A percentile compares a stretch with the other conserved stretches of the same genome.
These are phyloP conservation scores for Patiria pectinifera DNA, from an alignment of 53 echinoderm and acorn worm species.

Conservation along the genomic window DNA sequence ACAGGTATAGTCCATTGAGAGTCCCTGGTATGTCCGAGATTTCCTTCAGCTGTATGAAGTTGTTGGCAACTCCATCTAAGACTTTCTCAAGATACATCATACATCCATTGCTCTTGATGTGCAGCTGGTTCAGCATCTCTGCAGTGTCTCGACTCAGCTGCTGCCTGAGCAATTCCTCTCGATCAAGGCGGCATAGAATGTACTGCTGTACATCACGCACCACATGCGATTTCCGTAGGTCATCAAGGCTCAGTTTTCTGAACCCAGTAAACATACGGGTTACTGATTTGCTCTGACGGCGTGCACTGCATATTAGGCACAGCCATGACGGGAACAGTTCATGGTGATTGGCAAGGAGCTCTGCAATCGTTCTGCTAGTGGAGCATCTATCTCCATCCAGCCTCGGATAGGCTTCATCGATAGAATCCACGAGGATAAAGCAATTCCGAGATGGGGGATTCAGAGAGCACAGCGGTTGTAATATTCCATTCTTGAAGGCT, in stretches of 20 bases:
- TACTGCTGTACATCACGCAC: constrained; percentile 99
- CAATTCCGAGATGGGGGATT: constrained; percentile 93
- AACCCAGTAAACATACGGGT: constrained; percentile 99
- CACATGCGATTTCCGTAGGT: constrained; percentile 95
- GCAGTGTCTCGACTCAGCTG: constrained; percentile 96
- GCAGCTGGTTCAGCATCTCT: constrained; percentile 98
- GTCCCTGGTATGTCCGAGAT: constrained; percentile 96
- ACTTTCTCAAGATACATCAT: constrained; percentile 98
- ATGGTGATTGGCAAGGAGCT: constrained; percentile 97
- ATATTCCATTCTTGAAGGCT: constrained; percentile 94
- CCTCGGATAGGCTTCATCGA: constrained; percentile 90
- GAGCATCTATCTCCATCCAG: constrained; percentile 76
- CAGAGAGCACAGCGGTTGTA: constrained; percentile 86
- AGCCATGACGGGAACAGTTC: constrained; percentile 99
- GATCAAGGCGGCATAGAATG: constrained; percentile 91
- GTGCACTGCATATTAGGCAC: constrained; percentile 92
- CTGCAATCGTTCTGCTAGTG: constrained; percentile 91
- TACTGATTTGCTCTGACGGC: constrained; percentile 95
- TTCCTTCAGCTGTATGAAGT: constrained; percentile 90
- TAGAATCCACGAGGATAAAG: constrained; percentile 96
- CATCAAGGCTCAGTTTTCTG: constrained; percentile 95
- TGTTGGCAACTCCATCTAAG: constrained; percentile 94
- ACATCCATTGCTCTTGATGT: constrained; percentile 99
- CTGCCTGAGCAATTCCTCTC: constrained; percentile 92
- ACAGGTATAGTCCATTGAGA: constrained; percentile 95